A percentile compares a stretch with the other conserved stretches of the same genome.
Conservation (phyloP, 2,113 vertebrate species). For the Australoheros scitulus region DNA sequence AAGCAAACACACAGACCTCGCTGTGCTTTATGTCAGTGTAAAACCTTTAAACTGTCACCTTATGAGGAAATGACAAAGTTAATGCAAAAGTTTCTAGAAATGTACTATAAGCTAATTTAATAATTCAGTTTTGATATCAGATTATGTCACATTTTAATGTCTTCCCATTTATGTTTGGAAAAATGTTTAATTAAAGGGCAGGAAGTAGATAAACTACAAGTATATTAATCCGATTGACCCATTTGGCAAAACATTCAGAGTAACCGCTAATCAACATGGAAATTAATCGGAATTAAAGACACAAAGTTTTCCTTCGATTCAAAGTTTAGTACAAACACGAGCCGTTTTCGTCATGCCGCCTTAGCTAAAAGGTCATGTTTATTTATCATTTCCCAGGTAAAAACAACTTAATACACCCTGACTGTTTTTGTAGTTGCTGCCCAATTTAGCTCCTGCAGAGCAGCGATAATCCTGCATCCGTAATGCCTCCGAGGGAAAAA, state of each 20-base stretch:
- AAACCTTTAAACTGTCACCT: slow-evolving; percentile 20
- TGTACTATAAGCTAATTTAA: not conserved
- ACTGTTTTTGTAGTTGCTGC: not conserved
- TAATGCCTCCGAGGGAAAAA: not conserved
- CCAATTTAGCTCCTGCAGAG: slow-evolving; percentile 9
- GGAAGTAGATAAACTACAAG: not conserved
- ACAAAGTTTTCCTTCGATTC: not conserved
- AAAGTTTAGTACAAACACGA: not conserved
- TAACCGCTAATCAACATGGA: not conserved
- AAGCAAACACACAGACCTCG: not conserved
- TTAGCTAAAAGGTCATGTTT: slow-evolving; percentile 20
- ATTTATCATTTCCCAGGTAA: slow-evolving; percentile 17
- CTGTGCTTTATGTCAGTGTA: not conserved
- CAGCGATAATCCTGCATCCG: not conserved
- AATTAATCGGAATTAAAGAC: slow-evolving; percentile 2
- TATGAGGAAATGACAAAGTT: not conserved
- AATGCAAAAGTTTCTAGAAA: not conserved
- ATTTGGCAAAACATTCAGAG: not conserved
- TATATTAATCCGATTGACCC: not conserved
- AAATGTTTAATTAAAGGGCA: not conserved
- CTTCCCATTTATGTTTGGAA: not conserved
- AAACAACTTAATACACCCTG: slow-evolving; percentile 1
- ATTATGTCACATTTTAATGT: not conserved
- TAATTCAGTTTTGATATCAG: not conserved
- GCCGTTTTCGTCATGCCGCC: not conserved